These are phyloP conservation scores for Gymnobelideus leadbeateri DNA, from an alignment of 2,113 vertebrate genomes.

Conservation along the genomic window DNA sequence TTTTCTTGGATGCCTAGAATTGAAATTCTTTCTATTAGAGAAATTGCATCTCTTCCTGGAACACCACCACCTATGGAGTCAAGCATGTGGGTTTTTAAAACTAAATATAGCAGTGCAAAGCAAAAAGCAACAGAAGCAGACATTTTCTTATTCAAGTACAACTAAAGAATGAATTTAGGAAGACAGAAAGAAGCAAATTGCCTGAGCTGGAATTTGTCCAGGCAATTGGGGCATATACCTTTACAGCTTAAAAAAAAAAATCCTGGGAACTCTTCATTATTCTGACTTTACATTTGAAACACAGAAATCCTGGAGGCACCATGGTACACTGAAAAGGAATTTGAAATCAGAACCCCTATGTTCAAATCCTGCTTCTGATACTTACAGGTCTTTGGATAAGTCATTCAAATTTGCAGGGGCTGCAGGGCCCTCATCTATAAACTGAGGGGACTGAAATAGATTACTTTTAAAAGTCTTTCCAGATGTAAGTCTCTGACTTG, in stretches of 20 bases:
- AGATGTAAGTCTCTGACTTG: neutral
- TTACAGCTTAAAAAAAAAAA: neutral
- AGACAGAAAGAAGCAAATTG: neutral
- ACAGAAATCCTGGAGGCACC: neutral
- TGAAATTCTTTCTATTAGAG: conserved; percentile 1
- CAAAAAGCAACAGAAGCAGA: neutral
- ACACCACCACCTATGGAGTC: neutral
- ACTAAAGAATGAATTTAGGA: neutral
- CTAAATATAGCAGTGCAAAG: neutral
- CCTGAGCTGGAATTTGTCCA: neutral
- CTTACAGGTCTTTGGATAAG: neutral
- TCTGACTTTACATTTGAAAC: neutral
- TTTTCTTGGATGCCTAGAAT: neutral
- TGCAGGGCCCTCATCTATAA: neutral
- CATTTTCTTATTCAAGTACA: conserved; percentile 1
- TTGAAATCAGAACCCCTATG: neutral
- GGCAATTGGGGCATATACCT: neutral
- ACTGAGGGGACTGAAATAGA: neutral
- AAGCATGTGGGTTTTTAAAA: neutral
- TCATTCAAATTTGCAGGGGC: neutral
- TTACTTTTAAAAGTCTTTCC: neutral
- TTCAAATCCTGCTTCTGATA: neutral
- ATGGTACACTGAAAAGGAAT: neutral
- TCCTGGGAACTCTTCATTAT: neutral
- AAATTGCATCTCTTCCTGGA: neutral